A percentile compares a stretch with the other conserved stretches of the same genome.
These are phyloP conservation scores for Bagarius yarrelli DNA, from an alignment of 2,113 vertebrate genomes.

Conservation along the genomic window DNA sequence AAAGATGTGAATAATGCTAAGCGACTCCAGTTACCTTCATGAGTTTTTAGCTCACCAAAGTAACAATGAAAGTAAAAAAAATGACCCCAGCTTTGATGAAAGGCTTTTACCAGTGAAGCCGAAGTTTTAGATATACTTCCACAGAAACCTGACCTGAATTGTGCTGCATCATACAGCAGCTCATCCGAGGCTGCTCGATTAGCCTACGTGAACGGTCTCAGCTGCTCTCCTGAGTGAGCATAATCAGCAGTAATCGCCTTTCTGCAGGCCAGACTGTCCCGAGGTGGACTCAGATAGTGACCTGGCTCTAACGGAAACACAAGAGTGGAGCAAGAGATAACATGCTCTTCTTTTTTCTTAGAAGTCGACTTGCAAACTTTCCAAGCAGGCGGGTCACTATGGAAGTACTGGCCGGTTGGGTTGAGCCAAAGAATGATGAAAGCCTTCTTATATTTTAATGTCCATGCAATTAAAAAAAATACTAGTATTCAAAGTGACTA, in stretches of 20 bases:
- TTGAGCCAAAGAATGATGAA: not conserved
- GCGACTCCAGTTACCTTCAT: conserved; percentile 26
- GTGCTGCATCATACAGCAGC: conserved; percentile 28
- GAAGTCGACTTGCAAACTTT: conserved; percentile 29
- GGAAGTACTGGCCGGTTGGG: conserved; percentile 19
- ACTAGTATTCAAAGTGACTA: too few relatives aligned
- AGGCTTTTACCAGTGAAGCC: conserved; percentile 11
- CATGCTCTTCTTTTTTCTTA: conserved; percentile 39
- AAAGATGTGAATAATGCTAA: conserved; percentile 31
- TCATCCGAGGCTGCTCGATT: not conserved
- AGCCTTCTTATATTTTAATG: not conserved
- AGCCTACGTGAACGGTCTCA: conserved; percentile 2
- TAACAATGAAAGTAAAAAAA: conserved; percentile 24
- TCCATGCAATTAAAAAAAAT: too few relatives aligned
- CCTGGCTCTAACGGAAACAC: conserved; percentile 51
- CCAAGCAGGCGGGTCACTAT: conserved; percentile 13
- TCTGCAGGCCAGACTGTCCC: conserved; percentile 38
- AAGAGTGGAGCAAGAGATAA: conserved; percentile 54
- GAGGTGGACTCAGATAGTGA: conserved; percentile 49
- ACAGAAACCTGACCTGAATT: conserved; percentile 21
- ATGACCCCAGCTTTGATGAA: conserved; percentile 21
- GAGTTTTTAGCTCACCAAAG: conserved; percentile 13
- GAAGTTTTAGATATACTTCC: conserved; percentile 19
- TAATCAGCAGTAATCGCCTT: conserved; percentile 52
- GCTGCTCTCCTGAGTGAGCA: conserved; percentile 30